These are phyloP conservation scores for Eurystomus glaucurus DNA, from an alignment of 2,797 vertebrate species.

Conservation along the genomic window DNA sequence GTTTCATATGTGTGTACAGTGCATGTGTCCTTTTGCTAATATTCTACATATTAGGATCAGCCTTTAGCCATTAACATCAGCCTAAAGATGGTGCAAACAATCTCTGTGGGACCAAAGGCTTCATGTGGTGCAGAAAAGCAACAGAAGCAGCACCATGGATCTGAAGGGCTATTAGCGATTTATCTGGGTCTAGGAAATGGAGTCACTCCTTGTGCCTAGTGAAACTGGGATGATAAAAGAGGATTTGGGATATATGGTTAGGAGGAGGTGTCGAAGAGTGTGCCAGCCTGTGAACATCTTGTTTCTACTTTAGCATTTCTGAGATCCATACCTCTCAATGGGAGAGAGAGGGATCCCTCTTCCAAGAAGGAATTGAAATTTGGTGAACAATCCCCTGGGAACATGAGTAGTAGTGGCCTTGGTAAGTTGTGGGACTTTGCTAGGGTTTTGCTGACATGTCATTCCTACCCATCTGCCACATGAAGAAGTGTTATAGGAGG, in stretches of 20 bases:
- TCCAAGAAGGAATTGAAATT: not conserved
- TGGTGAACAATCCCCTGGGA: not conserved
- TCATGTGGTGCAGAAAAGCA: not conserved
- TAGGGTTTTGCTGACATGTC: not conserved
- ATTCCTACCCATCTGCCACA: not conserved
- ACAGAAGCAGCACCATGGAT: not conserved
- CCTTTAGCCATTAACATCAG: not conserved
- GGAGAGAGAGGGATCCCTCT: not conserved
- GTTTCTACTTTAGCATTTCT: not conserved
- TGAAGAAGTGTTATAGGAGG: not conserved
- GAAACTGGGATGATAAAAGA: not conserved
- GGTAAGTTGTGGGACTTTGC: accelerated
- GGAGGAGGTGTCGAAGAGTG: not conserved
- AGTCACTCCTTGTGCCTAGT: not conserved
- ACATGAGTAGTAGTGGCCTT: not conserved
- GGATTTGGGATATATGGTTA: not conserved
- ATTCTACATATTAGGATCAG: not conserved
- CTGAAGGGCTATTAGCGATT: not conserved
- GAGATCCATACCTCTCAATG: not conserved
- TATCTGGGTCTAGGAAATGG: not conserved
- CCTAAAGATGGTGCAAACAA: not conserved
- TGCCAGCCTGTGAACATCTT: not conserved
- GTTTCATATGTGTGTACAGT: not conserved
- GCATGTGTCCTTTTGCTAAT: not conserved
- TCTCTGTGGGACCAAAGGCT: not conserved